Base-by-base conservation (phyloP, 2,113 vertebrate species). In the Ctenodactylus gundi region DNA sequence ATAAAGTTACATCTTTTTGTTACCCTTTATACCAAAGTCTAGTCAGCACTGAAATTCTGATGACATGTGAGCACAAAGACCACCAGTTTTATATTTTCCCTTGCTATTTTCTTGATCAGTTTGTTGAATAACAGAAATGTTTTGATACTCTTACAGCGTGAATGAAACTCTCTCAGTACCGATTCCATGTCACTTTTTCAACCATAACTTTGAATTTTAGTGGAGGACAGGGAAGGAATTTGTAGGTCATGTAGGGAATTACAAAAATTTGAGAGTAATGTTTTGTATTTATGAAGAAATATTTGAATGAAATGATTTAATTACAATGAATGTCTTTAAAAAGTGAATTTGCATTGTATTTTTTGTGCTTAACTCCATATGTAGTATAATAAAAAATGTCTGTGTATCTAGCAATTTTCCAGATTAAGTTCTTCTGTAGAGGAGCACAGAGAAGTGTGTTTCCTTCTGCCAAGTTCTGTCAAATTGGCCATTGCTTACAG, bases 11-110 rank as follows among this genome's bases (percentile, higher is more conserved):
- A 86, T 60, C 83, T 93, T 80, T 97, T 97, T 85, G 93, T 95
- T 96, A 62, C 93, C 77, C 89, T 88, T 96, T 96, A 87, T 87
- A 53, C 65, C 0, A 21, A 82, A 51, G 84, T 90, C 95, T 97
- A 94, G 95, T 75, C 78, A 91, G 93, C 91, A 36, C 95, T 97
- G 95, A 97, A 97, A 96, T 95, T 88, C 94, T 94, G 97, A 94
- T 96, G 97, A 95, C 92, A 97, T 60, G 64, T 95, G 97, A 97
- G 85, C 76, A 76, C 44, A 65, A 91, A 94, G 92, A 95, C 95
- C 87, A 91, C 92, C 23, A 14, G 84, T 95, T 89, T 95, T 95
- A 90, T 95, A 93, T 94, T 94, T 96, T 97, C 94, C 97, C 96
- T 94, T 93, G 96, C 58, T 93, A 87, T 76, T 98, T 98, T 75